Evolutionary conservation across 2,888 invertebrate genomes (phyloP).

Genomic region (Chirona hameri): DNA sequence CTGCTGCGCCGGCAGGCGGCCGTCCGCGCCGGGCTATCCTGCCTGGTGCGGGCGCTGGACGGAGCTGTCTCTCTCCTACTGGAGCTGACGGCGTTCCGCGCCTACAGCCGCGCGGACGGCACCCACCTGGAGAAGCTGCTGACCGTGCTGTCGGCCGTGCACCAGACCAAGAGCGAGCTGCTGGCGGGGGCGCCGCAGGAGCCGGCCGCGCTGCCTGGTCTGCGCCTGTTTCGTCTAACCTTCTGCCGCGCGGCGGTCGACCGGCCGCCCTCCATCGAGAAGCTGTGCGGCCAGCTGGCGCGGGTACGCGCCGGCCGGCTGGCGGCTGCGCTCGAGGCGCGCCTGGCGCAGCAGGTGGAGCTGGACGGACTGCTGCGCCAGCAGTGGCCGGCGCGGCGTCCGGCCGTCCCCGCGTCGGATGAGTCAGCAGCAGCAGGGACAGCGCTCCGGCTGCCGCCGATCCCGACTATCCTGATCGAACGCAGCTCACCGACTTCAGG

Average conservation of each 20-base stretch:
- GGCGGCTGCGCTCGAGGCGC: background rate
- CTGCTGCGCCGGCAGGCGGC: slow-evolving; percentile 7
- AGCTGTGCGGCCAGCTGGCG: background rate
- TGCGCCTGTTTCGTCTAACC: background rate
- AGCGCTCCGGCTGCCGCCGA: background rate
- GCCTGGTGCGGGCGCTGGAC: background rate
- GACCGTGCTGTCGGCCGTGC: background rate
- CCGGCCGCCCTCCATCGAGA: background rate
- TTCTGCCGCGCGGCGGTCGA: background rate
- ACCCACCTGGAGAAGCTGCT: background rate
- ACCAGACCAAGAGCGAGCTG: background rate
- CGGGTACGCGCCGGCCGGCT: background rate
- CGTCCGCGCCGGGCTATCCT: background rate
- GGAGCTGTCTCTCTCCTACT: background rate
- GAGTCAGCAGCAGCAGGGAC: background rate
- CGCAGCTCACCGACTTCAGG: background rate
- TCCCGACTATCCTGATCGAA: background rate
- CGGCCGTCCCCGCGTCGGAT: background rate
- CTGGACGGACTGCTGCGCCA: background rate
- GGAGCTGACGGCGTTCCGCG: background rate
- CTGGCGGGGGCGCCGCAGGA: background rate
- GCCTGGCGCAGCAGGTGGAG: background rate
- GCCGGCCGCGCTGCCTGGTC: background rate
- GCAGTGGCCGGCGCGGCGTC: background rate
- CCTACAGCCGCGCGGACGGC: background rate